A percentile compares a stretch with the other conserved stretches of the same genome.
These are phyloP conservation scores for Drosophila setifemur DNA, from an alignment of 1,140 invertebrate genomes.

Conservation along the genomic window DNA sequence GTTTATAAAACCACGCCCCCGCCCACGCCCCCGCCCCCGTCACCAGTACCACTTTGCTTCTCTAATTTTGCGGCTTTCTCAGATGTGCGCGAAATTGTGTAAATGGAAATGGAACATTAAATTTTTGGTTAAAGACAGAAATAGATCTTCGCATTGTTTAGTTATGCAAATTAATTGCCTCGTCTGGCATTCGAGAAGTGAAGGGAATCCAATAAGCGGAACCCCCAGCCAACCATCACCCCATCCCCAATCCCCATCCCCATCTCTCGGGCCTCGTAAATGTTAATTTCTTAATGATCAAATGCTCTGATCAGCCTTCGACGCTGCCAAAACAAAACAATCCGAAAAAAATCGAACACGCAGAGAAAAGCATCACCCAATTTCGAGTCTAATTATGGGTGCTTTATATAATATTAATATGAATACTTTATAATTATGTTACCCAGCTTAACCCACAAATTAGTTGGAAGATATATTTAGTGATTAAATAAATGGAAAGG, in stretches of 20 bases:
- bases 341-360: not conserved
- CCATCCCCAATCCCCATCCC: slow-evolving; percentile 15
- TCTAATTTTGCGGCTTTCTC: slow-evolving; percentile 42
- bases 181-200: slow-evolving; percentile 43
- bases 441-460: no score
- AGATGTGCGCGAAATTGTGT: slow-evolving; percentile 35
- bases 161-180: slow-evolving; percentile 75
- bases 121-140: slow-evolving; percentile 16
- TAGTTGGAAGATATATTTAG: no score
- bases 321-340: slow-evolving; percentile 32
- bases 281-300: slow-evolving; percentile 70
- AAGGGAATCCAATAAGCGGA: slow-evolving; percentile 62
- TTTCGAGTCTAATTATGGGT: not conserved
- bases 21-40: not conserved
- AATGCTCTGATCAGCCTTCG: slow-evolving; percentile 44
- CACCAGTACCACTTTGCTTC: not conserved
- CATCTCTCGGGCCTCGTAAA: slow-evolving; percentile 33
- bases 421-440: no score
- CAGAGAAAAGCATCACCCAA: not conserved
- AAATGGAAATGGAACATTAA: slow-evolving; percentile 31
- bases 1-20: slow-evolving; percentile 50
- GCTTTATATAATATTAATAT: no score
- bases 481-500: no score
- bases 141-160: slow-evolving; percentile 59
- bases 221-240: slow-evolving; percentile 8